Conservation (phyloP, 2,113 vertebrate species). For the Helogale parvula region DNA sequence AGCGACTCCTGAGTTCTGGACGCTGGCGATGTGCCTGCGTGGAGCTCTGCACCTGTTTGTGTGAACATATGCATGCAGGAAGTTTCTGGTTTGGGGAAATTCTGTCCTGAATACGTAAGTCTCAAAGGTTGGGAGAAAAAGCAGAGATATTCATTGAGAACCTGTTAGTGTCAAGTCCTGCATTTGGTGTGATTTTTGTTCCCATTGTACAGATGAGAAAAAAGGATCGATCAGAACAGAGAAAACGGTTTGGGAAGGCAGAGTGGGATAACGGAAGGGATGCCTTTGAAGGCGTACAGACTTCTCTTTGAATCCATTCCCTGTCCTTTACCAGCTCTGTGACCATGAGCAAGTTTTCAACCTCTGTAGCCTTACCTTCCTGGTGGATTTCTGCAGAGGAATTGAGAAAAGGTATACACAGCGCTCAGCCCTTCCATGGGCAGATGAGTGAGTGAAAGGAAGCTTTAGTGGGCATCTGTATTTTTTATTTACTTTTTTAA, state of each 20-base stretch:
- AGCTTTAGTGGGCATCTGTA: background rate
- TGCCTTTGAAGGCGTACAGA: background rate
- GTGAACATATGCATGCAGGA: slow-evolving; percentile 1
- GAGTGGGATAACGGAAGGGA: background rate
- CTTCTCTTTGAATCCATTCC: background rate
- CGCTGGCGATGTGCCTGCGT: background rate
- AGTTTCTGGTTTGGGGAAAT: background rate
- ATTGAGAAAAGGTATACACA: background rate
- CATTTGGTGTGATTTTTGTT: background rate
- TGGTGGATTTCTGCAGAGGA: background rate
- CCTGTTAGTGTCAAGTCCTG: background rate
- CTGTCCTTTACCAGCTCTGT: background rate
- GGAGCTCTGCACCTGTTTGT: slow-evolving; percentile 28
- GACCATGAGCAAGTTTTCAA: background rate
- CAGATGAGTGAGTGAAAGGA: background rate
- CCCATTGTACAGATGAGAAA: slow-evolving; percentile 28
- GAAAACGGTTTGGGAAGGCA: background rate
- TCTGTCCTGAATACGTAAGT: background rate
- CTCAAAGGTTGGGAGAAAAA: background rate
- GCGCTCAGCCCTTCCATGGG: background rate
- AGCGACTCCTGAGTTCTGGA: background rate
- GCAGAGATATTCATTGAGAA: background rate
- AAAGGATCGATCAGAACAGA: background rate
- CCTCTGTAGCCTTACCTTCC: background rate
- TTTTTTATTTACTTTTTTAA: too few relatives aligned